Evolutionary conservation across 2,797 vertebrate species (phyloP), one percentile per base, ranked within the genome.

Genomic region (Benthosema pterotum): DNA sequence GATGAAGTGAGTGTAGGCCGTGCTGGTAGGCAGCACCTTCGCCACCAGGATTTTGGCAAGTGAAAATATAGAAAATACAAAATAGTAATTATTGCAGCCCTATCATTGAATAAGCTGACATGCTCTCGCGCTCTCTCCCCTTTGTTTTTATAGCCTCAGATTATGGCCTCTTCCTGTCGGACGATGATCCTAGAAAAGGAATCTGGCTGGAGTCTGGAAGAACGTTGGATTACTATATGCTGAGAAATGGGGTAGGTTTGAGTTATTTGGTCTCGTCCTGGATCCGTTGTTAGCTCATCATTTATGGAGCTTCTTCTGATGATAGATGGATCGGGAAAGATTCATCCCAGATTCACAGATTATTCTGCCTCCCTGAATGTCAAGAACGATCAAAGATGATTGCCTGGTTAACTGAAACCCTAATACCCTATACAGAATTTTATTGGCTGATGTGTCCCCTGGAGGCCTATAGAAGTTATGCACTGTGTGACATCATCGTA

Each of bases 201-300:
- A 99, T 99, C 83, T 99, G 98, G 97, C 89, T 99, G 61, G 98
- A 99, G 83, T 97, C 97, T 11, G 97, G 96, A 67, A 95, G 96
- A 79, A 98, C 97, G 0, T 90, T 99, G 90, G 98, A 99, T 91
- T 99, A 99, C 83, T 99, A 99, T 89, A 99, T 99, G 97, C 92
- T 99, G 59, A 92, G 98, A 72, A 99, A 98, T 57, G 98, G 98
- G 94, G 98, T 99, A 95, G 66, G 90, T 73, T 73, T 62, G 75
- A 65, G 60, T 83, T 65, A 67, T 57, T 75, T 77, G 49, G 19
- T 48, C 4, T 75, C 67, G 48, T 63, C 56, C 42, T 72, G 58
- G 15, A 12, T 62, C 11, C 53, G 52, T 12, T 81, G 66, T 28
- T 65, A 52, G 69, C 82, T 73, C 65, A 43, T 32, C 53, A 65